Evolutionary conservation across 2,888 invertebrate species (phyloP).

Genomic region (Mimumesa dahlbomi): DNA sequence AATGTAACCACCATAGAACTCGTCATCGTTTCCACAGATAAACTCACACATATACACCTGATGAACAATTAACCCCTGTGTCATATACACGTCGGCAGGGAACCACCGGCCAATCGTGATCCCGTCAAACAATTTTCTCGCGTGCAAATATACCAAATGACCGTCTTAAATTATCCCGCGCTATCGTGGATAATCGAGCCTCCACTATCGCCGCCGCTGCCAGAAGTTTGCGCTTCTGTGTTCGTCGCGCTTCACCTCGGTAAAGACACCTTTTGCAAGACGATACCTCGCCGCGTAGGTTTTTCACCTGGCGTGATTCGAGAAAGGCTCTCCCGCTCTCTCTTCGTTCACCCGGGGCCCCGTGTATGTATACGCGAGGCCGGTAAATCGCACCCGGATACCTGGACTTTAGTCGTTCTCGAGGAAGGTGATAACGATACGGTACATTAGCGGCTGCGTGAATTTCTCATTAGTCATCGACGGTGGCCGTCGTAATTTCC

Average conservation of each 20-base stretch:
- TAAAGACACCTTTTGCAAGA: constrained; percentile 33
- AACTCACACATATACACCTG: too few species aligned
- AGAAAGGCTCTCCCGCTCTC: constrained; percentile 33
- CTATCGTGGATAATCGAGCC: constrained; percentile 47
- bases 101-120: not conserved
- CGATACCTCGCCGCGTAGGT: constrained; percentile 46
- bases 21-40: too few species aligned
- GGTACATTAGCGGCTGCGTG: constrained; percentile 65
- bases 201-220: constrained; percentile 4
- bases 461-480: constrained; percentile 68
- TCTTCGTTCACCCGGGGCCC: constrained; percentile 20
- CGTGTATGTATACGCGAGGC: constrained; percentile 4
- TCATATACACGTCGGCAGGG: not conserved
- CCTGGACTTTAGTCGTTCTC: constrained; percentile 36
- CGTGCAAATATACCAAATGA: constrained; percentile 31
- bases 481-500: constrained; percentile 60
- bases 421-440: constrained; percentile 66
- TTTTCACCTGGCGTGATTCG: constrained; percentile 47
- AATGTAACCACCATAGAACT: too few species aligned
- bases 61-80: not conserved
- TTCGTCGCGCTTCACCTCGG: constrained; percentile 8
- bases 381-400: constrained; percentile 59
- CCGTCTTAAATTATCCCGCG: constrained; percentile 40
- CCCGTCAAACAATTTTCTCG: constrained; percentile 11
- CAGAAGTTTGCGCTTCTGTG: constrained; percentile 24